phyloP scores from a whole-genome alignment of 2,113 vertebrate genomes.

The Toxostoma redivivum region DNA sequence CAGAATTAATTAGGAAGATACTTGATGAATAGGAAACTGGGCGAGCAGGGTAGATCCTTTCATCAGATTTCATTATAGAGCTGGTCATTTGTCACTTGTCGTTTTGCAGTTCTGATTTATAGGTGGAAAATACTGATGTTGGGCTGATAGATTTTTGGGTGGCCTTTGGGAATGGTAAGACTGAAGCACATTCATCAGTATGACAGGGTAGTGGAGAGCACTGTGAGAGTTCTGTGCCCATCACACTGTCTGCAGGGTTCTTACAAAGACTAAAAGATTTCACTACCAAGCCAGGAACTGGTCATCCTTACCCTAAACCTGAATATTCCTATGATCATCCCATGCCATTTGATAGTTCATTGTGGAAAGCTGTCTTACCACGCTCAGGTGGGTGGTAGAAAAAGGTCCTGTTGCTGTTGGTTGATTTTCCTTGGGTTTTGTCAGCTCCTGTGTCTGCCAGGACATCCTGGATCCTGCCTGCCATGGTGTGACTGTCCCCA shows the following conservation, averaged over 20 bases:
- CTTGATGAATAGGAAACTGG: not conserved
- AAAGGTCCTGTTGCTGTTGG: not conserved
- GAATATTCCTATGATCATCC: not conserved
- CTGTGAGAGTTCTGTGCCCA: not conserved
- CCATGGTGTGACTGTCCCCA: not conserved
- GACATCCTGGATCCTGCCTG: not conserved
- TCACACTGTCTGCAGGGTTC: not conserved
- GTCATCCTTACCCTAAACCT: not conserved
- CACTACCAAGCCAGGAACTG: not conserved
- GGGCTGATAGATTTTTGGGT: not conserved
- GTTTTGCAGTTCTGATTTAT: not conserved
- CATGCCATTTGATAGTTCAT: not conserved
- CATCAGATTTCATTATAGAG: not conserved
- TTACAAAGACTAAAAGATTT: not conserved
- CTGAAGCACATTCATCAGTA: not conserved
- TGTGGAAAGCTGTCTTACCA: not conserved
- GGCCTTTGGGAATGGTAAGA: not conserved
- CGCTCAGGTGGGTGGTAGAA: not conserved
- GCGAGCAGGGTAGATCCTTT: not conserved
- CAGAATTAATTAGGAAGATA: not conserved
- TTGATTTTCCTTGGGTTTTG: not conserved
- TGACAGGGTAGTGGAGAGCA: not conserved
- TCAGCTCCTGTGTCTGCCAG: not conserved
- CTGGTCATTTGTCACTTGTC: not conserved
- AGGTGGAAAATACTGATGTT: not conserved